These are phyloP conservation scores for Piaya cayana DNA, from an alignment of 2,113 vertebrate genomes.

Conservation along the genomic window DNA sequence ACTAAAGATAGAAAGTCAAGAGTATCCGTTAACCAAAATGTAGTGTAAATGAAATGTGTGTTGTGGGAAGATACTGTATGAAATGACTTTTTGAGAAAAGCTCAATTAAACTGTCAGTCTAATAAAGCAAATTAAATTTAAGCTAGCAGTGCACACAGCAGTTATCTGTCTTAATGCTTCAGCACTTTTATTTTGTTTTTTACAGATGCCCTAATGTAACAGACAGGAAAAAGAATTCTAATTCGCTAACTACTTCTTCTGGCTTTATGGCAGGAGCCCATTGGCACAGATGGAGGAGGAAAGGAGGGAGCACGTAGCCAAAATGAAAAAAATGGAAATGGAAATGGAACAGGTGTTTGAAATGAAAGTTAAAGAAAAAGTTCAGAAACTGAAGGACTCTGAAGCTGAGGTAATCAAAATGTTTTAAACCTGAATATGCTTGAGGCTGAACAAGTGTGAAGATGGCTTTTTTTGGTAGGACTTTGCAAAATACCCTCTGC, in stretches of 20 bases:
- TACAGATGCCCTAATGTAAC: background rate
- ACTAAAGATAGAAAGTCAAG: background rate
- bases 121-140: background rate
- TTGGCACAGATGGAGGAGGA: slow-evolving; percentile 99
- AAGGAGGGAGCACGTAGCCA: slow-evolving; percentile 92
- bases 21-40: background rate
- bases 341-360: slow-evolving; percentile 99
- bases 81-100: background rate
- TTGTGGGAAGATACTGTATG: background rate
- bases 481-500: background rate
- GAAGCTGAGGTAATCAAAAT: slow-evolving; percentile 90
- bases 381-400: slow-evolving; percentile 98
- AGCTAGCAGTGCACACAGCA: background rate
- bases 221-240: background rate
- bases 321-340: slow-evolving; percentile 99
- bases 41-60: background rate
- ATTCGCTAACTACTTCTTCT: slow-evolving; percentile 28
- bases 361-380: slow-evolving; percentile 99
- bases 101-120: background rate
- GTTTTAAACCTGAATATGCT: background rate
- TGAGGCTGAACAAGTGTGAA: background rate
- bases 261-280: slow-evolving; percentile 85
- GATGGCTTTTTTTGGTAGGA: background rate
- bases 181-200: background rate
- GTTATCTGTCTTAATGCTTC: slow-evolving; percentile 8